Conservation (phyloP, 2,113 vertebrate genomes). For the Protobothrops mucrosquamatus region DNA sequence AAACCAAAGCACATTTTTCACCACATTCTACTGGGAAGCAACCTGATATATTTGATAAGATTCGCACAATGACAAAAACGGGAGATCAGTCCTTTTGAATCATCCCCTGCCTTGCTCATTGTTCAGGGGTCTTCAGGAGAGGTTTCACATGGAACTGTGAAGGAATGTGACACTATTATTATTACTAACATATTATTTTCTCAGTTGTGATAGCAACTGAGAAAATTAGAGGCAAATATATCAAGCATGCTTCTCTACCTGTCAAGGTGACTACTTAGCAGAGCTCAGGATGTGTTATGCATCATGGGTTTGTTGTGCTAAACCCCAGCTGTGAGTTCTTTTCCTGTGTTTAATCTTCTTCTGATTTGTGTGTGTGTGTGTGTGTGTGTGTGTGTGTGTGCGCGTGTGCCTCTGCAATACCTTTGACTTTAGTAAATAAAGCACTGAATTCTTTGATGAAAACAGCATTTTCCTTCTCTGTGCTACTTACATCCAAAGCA, state of each 20-base stretch:
- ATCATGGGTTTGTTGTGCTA: background rate
- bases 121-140: background rate
- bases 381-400: too few species aligned
- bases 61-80: background rate
- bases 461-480: background rate
- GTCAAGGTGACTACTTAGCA: background rate
- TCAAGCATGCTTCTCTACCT: background rate
- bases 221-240: background rate
- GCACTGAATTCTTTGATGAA: background rate
- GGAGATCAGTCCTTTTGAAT: background rate
- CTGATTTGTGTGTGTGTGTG: background rate
- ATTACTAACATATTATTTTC: background rate
- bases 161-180: background rate
- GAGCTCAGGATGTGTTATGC: background rate
- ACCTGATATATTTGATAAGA: background rate
- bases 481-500: background rate
- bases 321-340: background rate
- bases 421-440: background rate
- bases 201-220: background rate
- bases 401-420: background rate
- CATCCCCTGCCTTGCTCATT: background rate
- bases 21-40: conserved; percentile 12
- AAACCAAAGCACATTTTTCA: background rate
- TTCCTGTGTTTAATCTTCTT: background rate
- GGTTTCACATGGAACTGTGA: background rate